A percentile compares a stretch with the other conserved stretches of the same genome.
These are phyloP conservation scores for Scotopteryx bipunctaria DNA, from an alignment of 2,888 invertebrate genomes.

Conservation along the genomic window DNA sequence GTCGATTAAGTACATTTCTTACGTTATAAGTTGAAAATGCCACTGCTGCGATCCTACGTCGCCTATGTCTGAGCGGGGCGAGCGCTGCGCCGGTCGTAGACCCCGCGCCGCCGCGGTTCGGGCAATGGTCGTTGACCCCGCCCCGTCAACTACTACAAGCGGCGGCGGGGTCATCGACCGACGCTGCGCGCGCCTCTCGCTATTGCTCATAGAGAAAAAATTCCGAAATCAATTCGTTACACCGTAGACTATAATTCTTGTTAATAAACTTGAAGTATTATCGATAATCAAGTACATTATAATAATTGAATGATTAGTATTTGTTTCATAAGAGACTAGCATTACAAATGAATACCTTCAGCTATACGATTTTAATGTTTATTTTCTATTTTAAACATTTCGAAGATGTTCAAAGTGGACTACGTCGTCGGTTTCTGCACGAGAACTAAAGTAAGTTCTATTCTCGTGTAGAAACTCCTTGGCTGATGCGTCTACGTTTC, in stretches of 20 bases:
- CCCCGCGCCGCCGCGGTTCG: conserved; percentile 2
- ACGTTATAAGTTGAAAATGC: conserved; percentile 79
- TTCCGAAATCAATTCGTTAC: conserved; percentile 81
- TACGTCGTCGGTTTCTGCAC: conserved; percentile 74
- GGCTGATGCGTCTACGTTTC: conserved; percentile 78
- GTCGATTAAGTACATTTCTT: conserved; percentile 78
- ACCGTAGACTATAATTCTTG: conserved; percentile 81
- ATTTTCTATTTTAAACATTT: conserved; percentile 81
- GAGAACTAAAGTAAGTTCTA: conserved; percentile 62
- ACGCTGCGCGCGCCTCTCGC: conserved; percentile 49
- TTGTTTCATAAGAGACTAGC: conserved; percentile 84
- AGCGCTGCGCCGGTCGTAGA: conserved; percentile 23
- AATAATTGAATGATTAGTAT: conserved; percentile 84
- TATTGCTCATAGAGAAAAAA: conserved; percentile 78
- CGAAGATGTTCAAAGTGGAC: conserved; percentile 80
- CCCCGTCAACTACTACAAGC: conserved; percentile 2
- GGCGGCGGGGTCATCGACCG: background rate
- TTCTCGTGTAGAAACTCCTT: conserved; percentile 69
- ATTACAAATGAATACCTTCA: conserved; percentile 83
- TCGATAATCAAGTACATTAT: conserved; percentile 83
- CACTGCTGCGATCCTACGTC: conserved; percentile 79
- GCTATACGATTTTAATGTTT: conserved; percentile 82
- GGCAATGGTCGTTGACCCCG: conserved; percentile 13
- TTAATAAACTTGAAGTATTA: conserved; percentile 83
- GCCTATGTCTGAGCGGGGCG: conserved; percentile 59